Conservation (phyloP, 2,797 vertebrate genomes). For the Enteromius unitaeniatus region DNA sequence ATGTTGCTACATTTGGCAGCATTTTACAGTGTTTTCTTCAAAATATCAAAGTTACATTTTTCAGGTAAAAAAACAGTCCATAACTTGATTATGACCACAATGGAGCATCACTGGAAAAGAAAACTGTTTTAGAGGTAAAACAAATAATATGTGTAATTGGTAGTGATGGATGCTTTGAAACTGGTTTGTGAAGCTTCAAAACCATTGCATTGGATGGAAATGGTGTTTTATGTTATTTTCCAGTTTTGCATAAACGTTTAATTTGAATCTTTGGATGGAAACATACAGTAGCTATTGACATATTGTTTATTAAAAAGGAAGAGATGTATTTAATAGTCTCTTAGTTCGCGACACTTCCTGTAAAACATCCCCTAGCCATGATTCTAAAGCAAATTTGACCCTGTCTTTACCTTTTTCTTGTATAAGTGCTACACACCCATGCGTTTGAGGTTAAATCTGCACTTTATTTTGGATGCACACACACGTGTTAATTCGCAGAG, state of each 20-base stretch:
- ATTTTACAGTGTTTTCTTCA: neutral
- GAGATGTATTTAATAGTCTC: neutral
- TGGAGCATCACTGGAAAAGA: neutral
- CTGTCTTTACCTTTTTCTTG: neutral
- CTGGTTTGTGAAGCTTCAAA: neutral
- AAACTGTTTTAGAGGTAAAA: neutral
- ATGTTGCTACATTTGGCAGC: neutral
- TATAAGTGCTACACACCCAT: neutral
- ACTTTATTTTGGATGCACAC: slow-evolving; percentile 24
- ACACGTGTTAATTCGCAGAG: slow-evolving; percentile 2
- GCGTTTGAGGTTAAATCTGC: neutral
- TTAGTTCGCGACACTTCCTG: neutral
- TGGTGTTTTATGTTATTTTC: no score
- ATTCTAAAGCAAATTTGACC: neutral
- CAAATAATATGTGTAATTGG: neutral
- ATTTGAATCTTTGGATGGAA: no score
- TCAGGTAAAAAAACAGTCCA: neutral
- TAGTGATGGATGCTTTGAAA: neutral
- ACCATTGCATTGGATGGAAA: neutral
- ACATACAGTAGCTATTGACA: no score
- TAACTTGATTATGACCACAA: neutral
- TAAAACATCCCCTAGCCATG: neutral
- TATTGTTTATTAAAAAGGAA: neutral
- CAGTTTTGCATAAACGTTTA: no score
- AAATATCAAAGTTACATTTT: neutral